Conservation (phyloP, 2,888 invertebrate species). For the Heliconius cydno region DNA sequence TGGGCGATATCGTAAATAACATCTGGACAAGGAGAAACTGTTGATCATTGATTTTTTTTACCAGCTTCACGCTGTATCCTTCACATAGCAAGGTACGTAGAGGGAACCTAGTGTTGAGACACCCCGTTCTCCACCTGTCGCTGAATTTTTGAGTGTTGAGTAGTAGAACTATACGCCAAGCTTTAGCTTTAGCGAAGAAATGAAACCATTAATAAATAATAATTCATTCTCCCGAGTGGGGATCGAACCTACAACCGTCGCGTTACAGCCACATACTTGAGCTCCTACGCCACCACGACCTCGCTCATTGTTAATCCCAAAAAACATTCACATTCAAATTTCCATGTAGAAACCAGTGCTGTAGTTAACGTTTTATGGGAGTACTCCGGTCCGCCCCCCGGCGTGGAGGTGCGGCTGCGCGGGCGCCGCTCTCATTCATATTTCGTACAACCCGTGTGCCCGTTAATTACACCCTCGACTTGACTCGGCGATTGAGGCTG, state of each 20-base stretch:
- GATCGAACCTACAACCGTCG: too few species aligned
- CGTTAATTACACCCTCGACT: constrained; percentile 70
- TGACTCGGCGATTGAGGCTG: constrained; percentile 58
- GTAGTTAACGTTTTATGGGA: constrained; percentile 54
- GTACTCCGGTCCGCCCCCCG: constrained; percentile 56
- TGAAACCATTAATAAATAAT: too few species aligned
- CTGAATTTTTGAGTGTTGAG: too few species aligned
- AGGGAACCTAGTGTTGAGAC: too few species aligned
- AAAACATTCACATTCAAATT: constrained; percentile 28
- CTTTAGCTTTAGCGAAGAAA: too few species aligned
- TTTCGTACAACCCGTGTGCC: constrained; percentile 73
- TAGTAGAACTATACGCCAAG: too few species aligned
- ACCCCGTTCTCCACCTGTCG: too few species aligned
- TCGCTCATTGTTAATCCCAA: constrained; percentile 3
- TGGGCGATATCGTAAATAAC: constrained; percentile 71
- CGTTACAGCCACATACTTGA: too few species aligned
- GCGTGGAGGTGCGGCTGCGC: constrained; percentile 58
- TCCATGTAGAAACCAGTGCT: constrained; percentile 48
- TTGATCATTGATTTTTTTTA: too few species aligned
- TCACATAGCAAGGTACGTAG: too few species aligned
- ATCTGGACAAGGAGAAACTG: constrained; percentile 53
- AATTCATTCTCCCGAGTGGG: too few species aligned
- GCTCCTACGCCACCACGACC: neutral
- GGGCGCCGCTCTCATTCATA: constrained; percentile 71
- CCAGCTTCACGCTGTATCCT: too few species aligned